Evolutionary conservation across 2,888 invertebrate genomes (phyloP).

Genomic region (Liposcelis brunnea): DNA sequence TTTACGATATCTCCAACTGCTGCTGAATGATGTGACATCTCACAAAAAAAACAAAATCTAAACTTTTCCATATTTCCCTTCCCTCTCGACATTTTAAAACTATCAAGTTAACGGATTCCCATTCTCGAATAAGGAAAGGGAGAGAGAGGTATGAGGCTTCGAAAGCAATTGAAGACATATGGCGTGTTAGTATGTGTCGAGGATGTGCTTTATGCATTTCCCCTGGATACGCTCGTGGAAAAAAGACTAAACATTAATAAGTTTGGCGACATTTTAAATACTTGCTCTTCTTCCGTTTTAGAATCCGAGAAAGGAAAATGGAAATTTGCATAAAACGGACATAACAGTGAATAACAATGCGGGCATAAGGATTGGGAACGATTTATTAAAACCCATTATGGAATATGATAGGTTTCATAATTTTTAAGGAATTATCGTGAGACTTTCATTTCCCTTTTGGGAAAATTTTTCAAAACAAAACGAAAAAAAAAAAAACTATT

Average conservation of each 20-base stretch:
- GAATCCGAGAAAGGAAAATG: too few species aligned
- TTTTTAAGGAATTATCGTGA: too few species aligned
- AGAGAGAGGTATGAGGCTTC: not conserved
- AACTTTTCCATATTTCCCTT: not conserved
- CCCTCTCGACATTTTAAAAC: not conserved
- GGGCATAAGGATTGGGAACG: conserved; percentile 5
- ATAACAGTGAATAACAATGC: too few species aligned
- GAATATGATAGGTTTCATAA: too few species aligned
- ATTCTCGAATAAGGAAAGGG: conserved; percentile 12
- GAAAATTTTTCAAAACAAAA: too few species aligned
- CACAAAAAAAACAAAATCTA: not conserved
- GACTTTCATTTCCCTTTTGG: too few species aligned
- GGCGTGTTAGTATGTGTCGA: too few species aligned
- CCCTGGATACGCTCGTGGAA: conserved; percentile 14
- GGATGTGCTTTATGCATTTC: conserved; percentile 16
- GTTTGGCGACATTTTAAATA: not conserved
- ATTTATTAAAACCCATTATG: conserved; percentile 8
- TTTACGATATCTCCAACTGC: too few species aligned
- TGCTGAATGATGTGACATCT: too few species aligned
- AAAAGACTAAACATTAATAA: conserved; percentile 5
- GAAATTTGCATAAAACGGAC: too few species aligned
- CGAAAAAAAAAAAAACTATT: too few species aligned
- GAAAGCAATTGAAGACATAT: conserved; percentile 1
- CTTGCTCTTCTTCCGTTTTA: too few species aligned
- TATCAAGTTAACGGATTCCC: not conserved